Base-by-base conservation (phyloP, 2,888 invertebrate genomes). In the Athalia rosae region DNA sequence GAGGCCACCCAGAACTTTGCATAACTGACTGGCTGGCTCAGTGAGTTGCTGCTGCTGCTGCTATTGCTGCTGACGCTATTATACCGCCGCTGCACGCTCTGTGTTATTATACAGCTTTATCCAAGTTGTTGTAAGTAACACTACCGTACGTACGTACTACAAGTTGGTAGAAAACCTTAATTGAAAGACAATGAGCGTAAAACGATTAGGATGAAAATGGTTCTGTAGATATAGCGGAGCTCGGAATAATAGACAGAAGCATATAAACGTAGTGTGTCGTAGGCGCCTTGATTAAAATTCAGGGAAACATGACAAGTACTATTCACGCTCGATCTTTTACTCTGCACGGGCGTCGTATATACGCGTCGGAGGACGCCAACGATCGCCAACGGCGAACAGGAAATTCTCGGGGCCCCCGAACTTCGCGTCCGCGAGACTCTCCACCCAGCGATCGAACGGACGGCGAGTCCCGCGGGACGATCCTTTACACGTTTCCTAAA, bases 271-370 rank as follows among this genome's bases (percentile, higher is more conserved):
- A 56, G 50, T 58, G 63, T 78, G 62, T 78, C 76, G 62, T 79
- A 79, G 79, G 78, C 71, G 67, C 56, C 76, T 81, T 82, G 82
- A 84, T 84, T 84, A 82, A 83, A 84, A 82, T 84, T 84, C 84
- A 83, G 80, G 81, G 84, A 84, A 84, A 80, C 81, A 80, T 84
- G 84, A 84, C 82, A 80, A 66, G 79, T 78, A 78, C 78, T 81
- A 56, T 67, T 76, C 76, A 78, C 76, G 63, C 79, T 59, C 61
- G 77, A 73, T 73, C 77, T 73, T 77, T 53, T 45, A 11, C 47
- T 53, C 47, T 43, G 45, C 64, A 4, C n/a, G 13, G 64, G 64
- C 45, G 64, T 64, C n/a, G 11, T 11, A 58, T 4, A 48, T 64
- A 64, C 64, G 45, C 64, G 64, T 64, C 50, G 7, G 11, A 7